phyloP scores from a whole-genome alignment of 64 coral and sea anemone species.

The Stylophora pistillata region DNA sequence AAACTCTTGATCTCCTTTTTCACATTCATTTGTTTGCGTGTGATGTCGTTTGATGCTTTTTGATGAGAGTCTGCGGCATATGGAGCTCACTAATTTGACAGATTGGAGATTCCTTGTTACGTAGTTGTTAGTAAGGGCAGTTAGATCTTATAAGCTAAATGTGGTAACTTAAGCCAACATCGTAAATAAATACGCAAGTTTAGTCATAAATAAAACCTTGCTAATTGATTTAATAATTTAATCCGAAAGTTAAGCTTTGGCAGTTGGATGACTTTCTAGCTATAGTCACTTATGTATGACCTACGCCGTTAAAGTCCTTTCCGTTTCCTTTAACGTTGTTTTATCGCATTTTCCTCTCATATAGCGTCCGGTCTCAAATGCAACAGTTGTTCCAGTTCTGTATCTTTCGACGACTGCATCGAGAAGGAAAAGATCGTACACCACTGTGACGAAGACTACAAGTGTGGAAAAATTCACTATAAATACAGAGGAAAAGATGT shows the following conservation, averaged over 20 bases:
- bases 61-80: not conserved
- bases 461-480: constrained; percentile 11
- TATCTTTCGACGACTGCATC: constrained; percentile 23
- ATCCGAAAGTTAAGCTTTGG: no score
- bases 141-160: not conserved
- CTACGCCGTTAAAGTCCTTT: not conserved
- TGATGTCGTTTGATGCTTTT: not conserved
- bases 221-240: not conserved
- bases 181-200: not conserved
- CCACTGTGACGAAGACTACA: constrained; percentile 1
- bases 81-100: not conserved
- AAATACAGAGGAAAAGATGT: constrained; percentile 4
- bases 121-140: no score
- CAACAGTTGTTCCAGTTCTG: not conserved
- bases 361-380: constrained; percentile 15
- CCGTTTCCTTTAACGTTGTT: not conserved
- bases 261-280: no score
- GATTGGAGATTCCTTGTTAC: not conserved
- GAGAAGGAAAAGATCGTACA: not conserved
- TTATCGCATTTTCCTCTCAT: not conserved
- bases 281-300: no score
- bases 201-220: not conserved
- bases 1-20: not conserved
- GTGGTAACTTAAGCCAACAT: not conserved
- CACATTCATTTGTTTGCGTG: not conserved